A percentile compares a stretch with the other conserved stretches of the same genome.
These are phyloP conservation scores for Emydocephalus ijimae DNA, from an alignment of 2,113 vertebrate genomes.

Conservation along the genomic window DNA sequence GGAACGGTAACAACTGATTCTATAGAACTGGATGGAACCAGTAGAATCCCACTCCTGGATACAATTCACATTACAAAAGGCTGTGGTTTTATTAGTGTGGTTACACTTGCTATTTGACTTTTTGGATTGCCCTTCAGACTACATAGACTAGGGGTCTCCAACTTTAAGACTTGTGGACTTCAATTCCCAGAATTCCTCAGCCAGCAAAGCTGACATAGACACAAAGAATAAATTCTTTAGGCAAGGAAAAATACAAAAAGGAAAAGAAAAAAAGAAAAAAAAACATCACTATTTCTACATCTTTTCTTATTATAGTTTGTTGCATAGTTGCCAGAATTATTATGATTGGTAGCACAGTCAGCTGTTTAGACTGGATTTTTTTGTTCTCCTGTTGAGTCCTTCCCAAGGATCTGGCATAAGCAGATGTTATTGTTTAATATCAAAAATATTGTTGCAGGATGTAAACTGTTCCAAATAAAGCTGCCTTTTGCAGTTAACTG, in stretches of 20 bases:
- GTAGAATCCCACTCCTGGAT: neutral
- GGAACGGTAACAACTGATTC: too few species aligned
- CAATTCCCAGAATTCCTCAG: too few species aligned
- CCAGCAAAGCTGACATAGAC: neutral
- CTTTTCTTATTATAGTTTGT: neutral
- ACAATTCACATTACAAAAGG: neutral
- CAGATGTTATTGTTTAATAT: neutral
- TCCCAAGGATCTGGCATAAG: neutral
- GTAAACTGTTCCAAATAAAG: neutral
- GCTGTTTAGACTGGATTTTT: neutral
- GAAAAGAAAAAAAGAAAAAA: too few species aligned
- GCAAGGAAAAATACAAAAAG: neutral
- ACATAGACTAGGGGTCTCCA: neutral
- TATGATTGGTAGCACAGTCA: neutral
- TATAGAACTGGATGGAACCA: too few species aligned
- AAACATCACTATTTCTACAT: neutral
- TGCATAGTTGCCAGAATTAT: neutral
- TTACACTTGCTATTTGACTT: neutral
- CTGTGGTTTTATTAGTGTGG: too few species aligned
- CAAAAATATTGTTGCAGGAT: neutral
- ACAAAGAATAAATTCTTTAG: neutral
- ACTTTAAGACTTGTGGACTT: too few species aligned
- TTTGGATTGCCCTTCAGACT: neutral
- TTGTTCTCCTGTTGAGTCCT: neutral
- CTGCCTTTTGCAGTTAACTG: neutral